Conservation (phyloP, 2,797 vertebrate genomes). For the Lepidocolaptes lacrymiger region DNA sequence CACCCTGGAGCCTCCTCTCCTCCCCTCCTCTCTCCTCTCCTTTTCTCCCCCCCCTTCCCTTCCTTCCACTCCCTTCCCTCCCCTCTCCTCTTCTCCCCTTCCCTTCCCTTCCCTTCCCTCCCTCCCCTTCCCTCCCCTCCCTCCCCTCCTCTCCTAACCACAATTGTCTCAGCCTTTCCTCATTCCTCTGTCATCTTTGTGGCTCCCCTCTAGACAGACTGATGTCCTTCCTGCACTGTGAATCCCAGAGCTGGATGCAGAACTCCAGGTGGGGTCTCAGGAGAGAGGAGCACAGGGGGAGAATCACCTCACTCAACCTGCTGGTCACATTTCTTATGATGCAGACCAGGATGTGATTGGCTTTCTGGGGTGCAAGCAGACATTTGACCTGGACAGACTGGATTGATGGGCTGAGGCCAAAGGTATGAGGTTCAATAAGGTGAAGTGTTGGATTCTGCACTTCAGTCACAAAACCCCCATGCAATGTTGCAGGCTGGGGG, state of each 20-base stretch:
- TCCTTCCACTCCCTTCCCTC: too few species aligned
- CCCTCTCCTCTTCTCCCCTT: too few species aligned
- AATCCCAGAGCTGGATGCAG: background rate
- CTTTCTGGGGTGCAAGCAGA: background rate
- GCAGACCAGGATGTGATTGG: too few species aligned
- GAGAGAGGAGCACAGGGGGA: background rate
- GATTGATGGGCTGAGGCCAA: background rate
- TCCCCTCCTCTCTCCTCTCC: too few species aligned
- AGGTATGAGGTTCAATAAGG: background rate
- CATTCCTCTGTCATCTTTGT: too few species aligned
- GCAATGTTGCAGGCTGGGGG: background rate
- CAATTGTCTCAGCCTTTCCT: too few species aligned
- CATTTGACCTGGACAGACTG: background rate
- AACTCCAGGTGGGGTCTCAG: background rate
- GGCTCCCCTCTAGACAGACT: rapidly evolving
- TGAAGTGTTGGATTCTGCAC: rapidly evolving
- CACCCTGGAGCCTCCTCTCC: rapidly evolving
- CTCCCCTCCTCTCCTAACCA: too few species aligned
- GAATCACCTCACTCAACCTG: background rate
- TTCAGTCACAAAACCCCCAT: background rate
- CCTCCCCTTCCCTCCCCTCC: too few species aligned
- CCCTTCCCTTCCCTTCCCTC: too few species aligned
- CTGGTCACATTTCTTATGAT: background rate
- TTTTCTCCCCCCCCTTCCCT: too few species aligned
- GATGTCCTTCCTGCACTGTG: background rate